phyloP scores from a whole-genome alignment of 2,888 invertebrate species.

The Limnephilus marmoratus region DNA sequence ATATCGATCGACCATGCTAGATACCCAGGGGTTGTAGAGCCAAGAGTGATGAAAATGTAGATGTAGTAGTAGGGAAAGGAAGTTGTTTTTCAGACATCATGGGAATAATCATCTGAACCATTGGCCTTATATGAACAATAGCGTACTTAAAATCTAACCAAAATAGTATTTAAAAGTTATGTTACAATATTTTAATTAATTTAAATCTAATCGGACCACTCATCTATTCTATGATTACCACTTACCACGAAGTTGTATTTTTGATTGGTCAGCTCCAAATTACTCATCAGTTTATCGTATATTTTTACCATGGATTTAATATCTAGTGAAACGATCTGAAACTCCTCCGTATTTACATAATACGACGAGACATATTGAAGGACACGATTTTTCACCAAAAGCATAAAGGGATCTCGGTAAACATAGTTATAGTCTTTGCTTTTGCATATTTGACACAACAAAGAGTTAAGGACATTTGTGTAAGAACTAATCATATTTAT shows the following conservation, averaged over 20 bases:
- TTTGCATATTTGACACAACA: neutral
- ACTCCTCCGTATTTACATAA: neutral
- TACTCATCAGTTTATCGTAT: neutral
- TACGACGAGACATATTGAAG: neutral
- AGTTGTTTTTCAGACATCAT: too few relatives aligned
- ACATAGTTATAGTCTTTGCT: neutral
- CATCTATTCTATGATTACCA: neutral
- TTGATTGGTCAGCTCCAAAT: neutral
- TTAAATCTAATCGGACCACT: too few relatives aligned
- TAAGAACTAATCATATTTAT: neutral
- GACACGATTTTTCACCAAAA: neutral
- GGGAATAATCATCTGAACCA: too few relatives aligned
- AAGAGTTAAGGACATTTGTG: neutral
- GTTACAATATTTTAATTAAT: too few relatives aligned
- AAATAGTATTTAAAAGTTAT: too few relatives aligned
- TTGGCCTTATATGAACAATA: too few relatives aligned
- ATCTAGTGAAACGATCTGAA: neutral
- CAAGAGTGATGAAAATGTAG: too few relatives aligned
- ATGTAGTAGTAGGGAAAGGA: too few relatives aligned
- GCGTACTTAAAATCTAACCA: too few relatives aligned
- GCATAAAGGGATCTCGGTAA: neutral
- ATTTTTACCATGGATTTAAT: neutral
- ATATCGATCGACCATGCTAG: too few relatives aligned
- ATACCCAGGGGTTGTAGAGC: too few relatives aligned
- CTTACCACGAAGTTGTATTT: neutral